A percentile compares a stretch with the other conserved stretches of the same genome.
These are phyloP conservation scores for Eucera pruinosa DNA, from an alignment of 2,888 invertebrate genomes.

Conservation along the genomic window DNA sequence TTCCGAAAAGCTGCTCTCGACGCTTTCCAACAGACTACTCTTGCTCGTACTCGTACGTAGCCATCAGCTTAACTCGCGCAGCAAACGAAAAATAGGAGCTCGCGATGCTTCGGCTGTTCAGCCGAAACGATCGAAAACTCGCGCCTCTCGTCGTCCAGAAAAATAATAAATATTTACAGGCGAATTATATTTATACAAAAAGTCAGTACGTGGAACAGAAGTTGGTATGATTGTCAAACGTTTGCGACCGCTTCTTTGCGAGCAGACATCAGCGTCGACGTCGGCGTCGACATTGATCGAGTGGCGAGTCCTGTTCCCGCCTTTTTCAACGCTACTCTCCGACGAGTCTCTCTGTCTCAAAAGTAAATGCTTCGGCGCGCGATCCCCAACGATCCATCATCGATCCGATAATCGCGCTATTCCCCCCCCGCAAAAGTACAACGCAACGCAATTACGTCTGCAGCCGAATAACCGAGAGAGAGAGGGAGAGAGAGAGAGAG, in stretches of 20 bases:
- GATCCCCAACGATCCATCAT: too few relatives aligned
- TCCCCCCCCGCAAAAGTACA: too few relatives aligned
- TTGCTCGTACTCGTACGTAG: too few relatives aligned
- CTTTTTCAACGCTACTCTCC: too few relatives aligned
- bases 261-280: too few relatives aligned
- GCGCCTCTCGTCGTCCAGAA: conserved; percentile 72
- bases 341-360: too few relatives aligned
- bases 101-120: conserved; percentile 49
- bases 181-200: conserved; percentile 74
- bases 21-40: neutral
- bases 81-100: too few relatives aligned
- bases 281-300: too few relatives aligned
- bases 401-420: too few relatives aligned
- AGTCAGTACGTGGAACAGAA: conserved; percentile 79
- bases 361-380: too few relatives aligned
- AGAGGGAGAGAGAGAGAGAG: conserved; percentile 19
- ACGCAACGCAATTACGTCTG: neutral
- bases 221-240: conserved; percentile 79
- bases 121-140: conserved; percentile 71
- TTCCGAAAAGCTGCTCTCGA: neutral
- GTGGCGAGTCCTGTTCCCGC: too few relatives aligned
- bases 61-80: too few relatives aligned
- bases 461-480: conserved; percentile 59
- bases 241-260: conserved; percentile 63
- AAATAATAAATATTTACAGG: conserved; percentile 83